Evolutionary conservation across 2,797 vertebrate genomes (phyloP).

Genomic region (Falco novaeseelandiae): DNA sequence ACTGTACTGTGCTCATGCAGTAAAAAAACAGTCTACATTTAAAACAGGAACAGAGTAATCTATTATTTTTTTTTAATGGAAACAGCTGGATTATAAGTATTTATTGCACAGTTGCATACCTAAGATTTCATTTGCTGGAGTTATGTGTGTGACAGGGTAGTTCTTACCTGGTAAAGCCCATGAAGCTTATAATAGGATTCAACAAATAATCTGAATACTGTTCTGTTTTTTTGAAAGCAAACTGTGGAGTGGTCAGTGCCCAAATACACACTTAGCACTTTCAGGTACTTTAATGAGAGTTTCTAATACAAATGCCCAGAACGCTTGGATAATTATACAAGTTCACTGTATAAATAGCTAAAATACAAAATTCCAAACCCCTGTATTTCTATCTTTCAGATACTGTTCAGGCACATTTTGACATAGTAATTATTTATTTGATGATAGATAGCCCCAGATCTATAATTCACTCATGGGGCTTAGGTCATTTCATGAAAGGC

Average conservation of each 20-base stretch:
- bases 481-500: slow-evolving; percentile 18
- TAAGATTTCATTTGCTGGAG: neutral
- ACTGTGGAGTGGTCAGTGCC: neutral
- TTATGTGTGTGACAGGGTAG: neutral
- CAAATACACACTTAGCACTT: neutral
- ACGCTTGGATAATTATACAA: neutral
- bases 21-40: neutral
- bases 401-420: neutral
- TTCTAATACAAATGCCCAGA: neutral
- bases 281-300: neutral
- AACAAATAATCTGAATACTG: neutral
- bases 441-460: neutral
- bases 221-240: neutral
- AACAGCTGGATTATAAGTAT: neutral
- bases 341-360: neutral
- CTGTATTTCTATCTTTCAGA: neutral
- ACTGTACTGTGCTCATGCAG: neutral
- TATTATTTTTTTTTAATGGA: neutral
- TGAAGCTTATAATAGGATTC: neutral
- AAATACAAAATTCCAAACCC: neutral
- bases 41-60: neutral
- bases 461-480: slow-evolving; percentile 39
- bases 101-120: neutral
- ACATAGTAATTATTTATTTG: slow-evolving; percentile 38
- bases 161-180: neutral